A percentile compares a stretch with the other conserved stretches of the same genome.
Conservation (phyloP, 2,113 vertebrate genomes). For the Pelmatolapia mariae region DNA sequence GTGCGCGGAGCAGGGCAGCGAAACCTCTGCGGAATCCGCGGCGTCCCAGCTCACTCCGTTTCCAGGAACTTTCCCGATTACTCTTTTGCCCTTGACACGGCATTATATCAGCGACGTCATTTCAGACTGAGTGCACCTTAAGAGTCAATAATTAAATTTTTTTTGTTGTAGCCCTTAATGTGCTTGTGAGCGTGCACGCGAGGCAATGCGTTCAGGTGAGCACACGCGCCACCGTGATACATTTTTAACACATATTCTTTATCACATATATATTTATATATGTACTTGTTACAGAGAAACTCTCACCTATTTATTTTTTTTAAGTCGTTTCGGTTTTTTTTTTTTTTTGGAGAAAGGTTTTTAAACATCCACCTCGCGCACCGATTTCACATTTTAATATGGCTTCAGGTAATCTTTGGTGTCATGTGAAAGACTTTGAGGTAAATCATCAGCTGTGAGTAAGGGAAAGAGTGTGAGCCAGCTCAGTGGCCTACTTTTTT, state of each 20-base stretch:
- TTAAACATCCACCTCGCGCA: not conserved
- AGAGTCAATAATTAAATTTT: not conserved
- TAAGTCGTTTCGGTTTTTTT: not conserved
- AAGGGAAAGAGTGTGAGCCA: not conserved
- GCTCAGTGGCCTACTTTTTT: not conserved
- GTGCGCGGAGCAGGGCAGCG: not conserved
- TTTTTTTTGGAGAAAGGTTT: not conserved
- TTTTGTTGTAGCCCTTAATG: not conserved
- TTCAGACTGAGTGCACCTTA: not conserved
- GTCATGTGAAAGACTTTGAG: not conserved
- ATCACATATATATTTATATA: not conserved
- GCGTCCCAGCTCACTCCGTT: slow-evolving; percentile 15
- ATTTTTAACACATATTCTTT: not conserved
- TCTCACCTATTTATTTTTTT: not conserved
- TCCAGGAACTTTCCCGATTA: slow-evolving; percentile 33
- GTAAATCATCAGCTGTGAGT: not conserved
- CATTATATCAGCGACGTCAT: not conserved
- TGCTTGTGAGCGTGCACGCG: not conserved
- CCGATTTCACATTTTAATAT: not conserved
- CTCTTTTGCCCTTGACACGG: slow-evolving; percentile 33
- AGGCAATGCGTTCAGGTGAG: not conserved
- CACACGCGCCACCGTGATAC: not conserved
- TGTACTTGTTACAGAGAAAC: not conserved
- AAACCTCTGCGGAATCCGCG: not conserved
- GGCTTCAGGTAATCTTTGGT: not conserved